Evolutionary conservation across 2,797 vertebrate species (phyloP).

Genomic region (Neosilurus hyrtlii): DNA sequence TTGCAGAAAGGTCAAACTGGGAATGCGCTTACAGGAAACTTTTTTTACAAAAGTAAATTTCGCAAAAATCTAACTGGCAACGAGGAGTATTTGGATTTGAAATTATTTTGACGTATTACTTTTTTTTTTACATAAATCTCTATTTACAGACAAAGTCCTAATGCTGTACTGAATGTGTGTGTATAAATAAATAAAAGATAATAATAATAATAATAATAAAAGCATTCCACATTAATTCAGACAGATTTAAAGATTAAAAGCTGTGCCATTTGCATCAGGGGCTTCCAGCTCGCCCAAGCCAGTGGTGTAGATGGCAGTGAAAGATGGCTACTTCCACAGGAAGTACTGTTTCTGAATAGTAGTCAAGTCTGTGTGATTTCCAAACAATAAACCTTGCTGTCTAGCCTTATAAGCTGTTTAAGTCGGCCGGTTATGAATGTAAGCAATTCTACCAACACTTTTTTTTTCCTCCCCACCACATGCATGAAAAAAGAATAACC

Average conservation of each 20-base stretch:
- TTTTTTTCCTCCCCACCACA: not conserved
- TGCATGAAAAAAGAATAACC: constrained; percentile 19
- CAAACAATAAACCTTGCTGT: not conserved
- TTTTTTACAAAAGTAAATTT: not conserved
- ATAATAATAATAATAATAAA: not conserved
- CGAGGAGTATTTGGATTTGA: not conserved
- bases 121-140: not conserved
- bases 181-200: no score
- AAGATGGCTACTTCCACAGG: constrained; percentile 43
- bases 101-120: not conserved
- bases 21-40: not conserved
- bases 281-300: not conserved
- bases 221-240: not conserved
- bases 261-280: not conserved
- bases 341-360: constrained; percentile 33
- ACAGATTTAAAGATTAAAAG: not conserved
- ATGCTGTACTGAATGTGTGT: no score
- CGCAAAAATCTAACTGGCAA: not conserved
- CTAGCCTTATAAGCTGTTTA: not conserved
- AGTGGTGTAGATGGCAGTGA: constrained; percentile 37
- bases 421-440: constrained; percentile 5
- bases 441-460: not conserved
- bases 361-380: constrained; percentile 3
- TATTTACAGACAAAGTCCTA: not conserved
- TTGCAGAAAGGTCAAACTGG: not conserved